Base-by-base conservation (phyloP, 1,140 invertebrate species). In the Nasonia giraulti region DNA sequence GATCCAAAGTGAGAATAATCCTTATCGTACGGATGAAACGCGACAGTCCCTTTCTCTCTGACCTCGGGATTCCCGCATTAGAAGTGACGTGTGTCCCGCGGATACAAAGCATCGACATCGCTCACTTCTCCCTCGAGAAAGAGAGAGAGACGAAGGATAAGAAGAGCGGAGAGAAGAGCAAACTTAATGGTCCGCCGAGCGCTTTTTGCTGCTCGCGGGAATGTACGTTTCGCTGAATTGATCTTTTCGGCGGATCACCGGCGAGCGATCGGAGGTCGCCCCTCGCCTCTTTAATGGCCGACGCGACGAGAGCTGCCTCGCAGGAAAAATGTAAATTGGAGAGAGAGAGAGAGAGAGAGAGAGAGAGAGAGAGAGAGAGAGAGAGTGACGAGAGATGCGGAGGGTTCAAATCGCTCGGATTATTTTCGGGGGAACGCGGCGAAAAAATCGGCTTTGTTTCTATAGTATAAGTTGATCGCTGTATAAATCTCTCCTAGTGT, bases 31-130 rank as follows among this genome's bases (percentile, higher is more conserved):
- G 27, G 66, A 11, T 14, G 11, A 69, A 37, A 27, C 33, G 33
- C 10, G 31, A 27, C 76, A 40, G 76, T 23, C 47, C 20, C 44
- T 77, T 55, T 77, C 4, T 62, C n/a, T 62, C n/a, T 23, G 83
- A 84, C 83, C 83, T 84, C 83, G 77, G 66, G 44, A 84, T 84
- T 84, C 83, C 20, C 27, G 82, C 62, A 83, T 83, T 83, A 83
- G 82, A 83, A 82, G 71, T 37, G 71, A 82, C 20, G 74, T 23
- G 0, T 27, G 23, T 27, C 37, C 74, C 31, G 31, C 74, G 82
- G 50, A 82, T 44, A 83, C 76, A 83, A 83, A 83, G 82, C 75
- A 78, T 78, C 82, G 66, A 78, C 82, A 55, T 83, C 76, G 71
- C 73, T 50, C 80, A 10, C 37, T 69, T 68, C 31, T n/a, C 20